These are phyloP conservation scores for Agrotis ipsilon DNA, from an alignment of 2,888 invertebrate genomes.

Conservation along the genomic window DNA sequence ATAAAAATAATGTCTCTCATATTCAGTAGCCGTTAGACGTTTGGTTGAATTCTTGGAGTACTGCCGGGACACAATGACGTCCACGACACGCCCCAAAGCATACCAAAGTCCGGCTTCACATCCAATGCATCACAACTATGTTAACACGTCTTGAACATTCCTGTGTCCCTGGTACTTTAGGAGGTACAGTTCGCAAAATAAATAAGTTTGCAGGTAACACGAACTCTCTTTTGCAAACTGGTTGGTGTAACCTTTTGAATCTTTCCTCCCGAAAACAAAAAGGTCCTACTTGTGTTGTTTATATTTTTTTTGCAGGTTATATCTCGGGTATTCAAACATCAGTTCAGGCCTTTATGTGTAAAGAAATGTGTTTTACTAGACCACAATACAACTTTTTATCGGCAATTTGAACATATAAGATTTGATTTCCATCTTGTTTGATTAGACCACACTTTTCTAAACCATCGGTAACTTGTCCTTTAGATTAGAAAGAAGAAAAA, in stretches of 20 bases:
- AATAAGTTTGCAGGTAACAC: neutral
- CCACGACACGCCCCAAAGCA: neutral
- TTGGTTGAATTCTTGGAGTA: slow-evolving; percentile 16
- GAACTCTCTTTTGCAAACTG: too few species aligned
- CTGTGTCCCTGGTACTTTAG: neutral
- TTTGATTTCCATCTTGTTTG: too few species aligned
- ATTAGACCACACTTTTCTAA: too few species aligned
- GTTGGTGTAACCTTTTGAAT: too few species aligned
- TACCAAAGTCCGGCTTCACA: slow-evolving; percentile 12
- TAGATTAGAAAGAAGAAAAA: too few species aligned
- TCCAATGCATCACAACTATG: slow-evolving; percentile 20
- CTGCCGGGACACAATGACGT: neutral
- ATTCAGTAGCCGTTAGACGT: neutral
- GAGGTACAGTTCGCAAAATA: neutral
- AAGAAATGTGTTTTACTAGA: neutral
- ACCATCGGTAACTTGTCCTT: too few species aligned
- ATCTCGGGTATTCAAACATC: too few species aligned
- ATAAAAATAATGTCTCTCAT: neutral
- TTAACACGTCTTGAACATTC: slow-evolving; percentile 9
- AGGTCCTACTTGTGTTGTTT: too few species aligned
- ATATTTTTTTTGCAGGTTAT: too few species aligned
- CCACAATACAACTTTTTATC: too few species aligned
- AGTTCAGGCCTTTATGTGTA: neutral
- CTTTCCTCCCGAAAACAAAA: too few species aligned
- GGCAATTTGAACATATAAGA: neutral